A percentile compares a stretch with the other conserved stretches of the same genome.
These are phyloP conservation scores for Apis laboriosa DNA, from an alignment of 1,140 invertebrate species.

Conservation along the genomic window DNA sequence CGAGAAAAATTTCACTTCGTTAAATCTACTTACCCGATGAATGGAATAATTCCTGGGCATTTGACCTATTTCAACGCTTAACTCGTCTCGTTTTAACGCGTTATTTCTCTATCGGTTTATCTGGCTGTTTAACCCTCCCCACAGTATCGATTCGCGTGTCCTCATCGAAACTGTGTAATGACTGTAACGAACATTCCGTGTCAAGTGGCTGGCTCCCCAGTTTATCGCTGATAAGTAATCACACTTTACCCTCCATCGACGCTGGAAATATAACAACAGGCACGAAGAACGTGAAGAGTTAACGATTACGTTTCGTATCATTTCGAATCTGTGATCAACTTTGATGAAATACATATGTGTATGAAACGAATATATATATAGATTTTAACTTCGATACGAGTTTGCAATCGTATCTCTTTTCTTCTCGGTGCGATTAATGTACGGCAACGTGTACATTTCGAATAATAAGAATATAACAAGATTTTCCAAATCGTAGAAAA, in stretches of 20 bases:
- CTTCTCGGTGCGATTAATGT: too few species aligned
- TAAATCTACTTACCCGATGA: too few species aligned
- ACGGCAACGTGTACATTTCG: too few species aligned
- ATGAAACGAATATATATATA: too few species aligned
- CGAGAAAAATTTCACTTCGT: too few species aligned
- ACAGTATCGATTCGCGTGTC: constrained; percentile 46
- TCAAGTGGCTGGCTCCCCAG: constrained; percentile 26
- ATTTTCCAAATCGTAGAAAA: too few species aligned
- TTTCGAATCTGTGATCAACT: not conserved
- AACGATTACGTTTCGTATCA: constrained; percentile 19
- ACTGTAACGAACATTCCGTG: constrained; percentile 57
- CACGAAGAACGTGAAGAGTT: not conserved
- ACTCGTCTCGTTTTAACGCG: constrained; percentile 11
- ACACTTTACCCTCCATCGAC: constrained; percentile 10
- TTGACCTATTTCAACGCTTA: not conserved
- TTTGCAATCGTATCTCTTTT: too few species aligned
- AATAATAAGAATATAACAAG: too few species aligned
- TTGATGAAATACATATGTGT: too few species aligned
- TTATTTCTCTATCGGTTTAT: constrained; percentile 62
- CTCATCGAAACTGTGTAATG: constrained; percentile 47
- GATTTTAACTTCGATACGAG: too few species aligned
- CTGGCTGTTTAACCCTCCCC: constrained; percentile 43
- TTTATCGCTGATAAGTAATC: constrained; percentile 40
- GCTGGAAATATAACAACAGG: not conserved
- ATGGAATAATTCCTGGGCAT: too few species aligned